Evolutionary conservation across 2,113 vertebrate species (phyloP), one percentile per base, ranked within the genome.

Genomic region (Heterochromis multidens): DNA sequence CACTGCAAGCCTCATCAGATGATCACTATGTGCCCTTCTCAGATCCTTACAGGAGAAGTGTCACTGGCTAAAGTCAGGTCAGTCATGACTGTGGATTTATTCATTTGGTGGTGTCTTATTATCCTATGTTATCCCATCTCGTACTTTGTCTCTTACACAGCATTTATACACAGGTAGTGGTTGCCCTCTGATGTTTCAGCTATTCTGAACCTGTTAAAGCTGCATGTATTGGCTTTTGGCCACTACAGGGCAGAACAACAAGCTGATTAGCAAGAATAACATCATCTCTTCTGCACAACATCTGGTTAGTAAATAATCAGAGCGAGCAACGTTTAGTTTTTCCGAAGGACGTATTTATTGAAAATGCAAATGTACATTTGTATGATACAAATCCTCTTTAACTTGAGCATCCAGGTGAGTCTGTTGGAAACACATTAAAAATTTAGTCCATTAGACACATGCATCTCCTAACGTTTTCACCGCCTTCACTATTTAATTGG

Each of bases 341-440:
- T 87, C 37, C 56, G 83, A 86, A 88, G 35, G 56, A 89, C 91
- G 80, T 87, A 89, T 96, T 96, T 96, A 96, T 95, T 95, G 92
- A 95, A 96, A 95, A 94, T 93, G 80, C 58, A 94, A 96, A 95
- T 94, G 92, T 92, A 95, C 94, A 95, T 89, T 79, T 85, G 61
- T 93, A 94, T 95, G 87, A 91, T 93, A 95, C 94, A 96, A 87
- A 84, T 92, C 83, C 58, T 85, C 76, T 88, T 82, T 43, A 25
- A 79, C 29, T 85, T 14, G 13, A 83, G 81, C 85, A 84, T 80
- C 72, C 83, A 85, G 21, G 52, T 80, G 65, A 37, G 27, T 87
- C 54, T 81, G 77, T 59, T 81, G 63, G 86, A 60, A 77, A 80
- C 63, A 74, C 25, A 21, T 79, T 9, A 33, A 80, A 35, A 84